Evolutionary conservation across 2,113 vertebrate species (phyloP), one percentile per base, ranked within the genome.

Genomic region (Ictidomys tridecemlineatus): DNA sequence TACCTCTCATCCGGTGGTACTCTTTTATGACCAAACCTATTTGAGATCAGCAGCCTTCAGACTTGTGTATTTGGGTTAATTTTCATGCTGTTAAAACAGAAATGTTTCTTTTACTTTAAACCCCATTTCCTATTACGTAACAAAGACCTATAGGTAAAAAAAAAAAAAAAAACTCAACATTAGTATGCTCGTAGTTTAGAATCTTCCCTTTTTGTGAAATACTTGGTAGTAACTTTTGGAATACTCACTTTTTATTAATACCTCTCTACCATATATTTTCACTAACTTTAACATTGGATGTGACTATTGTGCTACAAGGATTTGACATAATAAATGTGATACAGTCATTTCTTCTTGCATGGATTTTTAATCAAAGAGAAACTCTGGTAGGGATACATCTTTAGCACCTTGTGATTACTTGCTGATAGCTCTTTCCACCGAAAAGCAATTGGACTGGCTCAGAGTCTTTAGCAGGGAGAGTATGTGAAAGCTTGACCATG

Each of bases 361-460:
- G 48, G 30, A 91, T 77, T 89, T 58, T 48, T 76, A 77, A 82
- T 84, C 42, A 83, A 56, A 65, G 63, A 93, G 78, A 94, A 74
- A 58, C 32, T 88, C 14, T 85, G 34, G 14, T 92, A 91, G 70
- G 82, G 39, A 88, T 20, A 72, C 34, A 30, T 86, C 53, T 90
- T 65, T 61, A 72, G 73, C 22, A 32, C 13, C 17, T 69, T 32
- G 85, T 14, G 74, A 24, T 87, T 42, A 39, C 48, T 91, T 88
- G n/a, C 37, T 34, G 5, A 0, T 61, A 45, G 77, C 28, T 80
- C 42, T 88, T 94, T 90, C 95, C 58, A 72, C 39, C 6, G 82
- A 58, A 16, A 28, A 85, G 39, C 70, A 51, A 56, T 2, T 28
- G 53, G 4, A 73, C 84, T 92, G 91, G 12, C n/a, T 58, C 17